A percentile compares a stretch with the other conserved stretches of the same genome.
These are phyloP conservation scores for Toxotes chatareus DNA, from an alignment of 2,113 vertebrate genomes.

Conservation along the genomic window DNA sequence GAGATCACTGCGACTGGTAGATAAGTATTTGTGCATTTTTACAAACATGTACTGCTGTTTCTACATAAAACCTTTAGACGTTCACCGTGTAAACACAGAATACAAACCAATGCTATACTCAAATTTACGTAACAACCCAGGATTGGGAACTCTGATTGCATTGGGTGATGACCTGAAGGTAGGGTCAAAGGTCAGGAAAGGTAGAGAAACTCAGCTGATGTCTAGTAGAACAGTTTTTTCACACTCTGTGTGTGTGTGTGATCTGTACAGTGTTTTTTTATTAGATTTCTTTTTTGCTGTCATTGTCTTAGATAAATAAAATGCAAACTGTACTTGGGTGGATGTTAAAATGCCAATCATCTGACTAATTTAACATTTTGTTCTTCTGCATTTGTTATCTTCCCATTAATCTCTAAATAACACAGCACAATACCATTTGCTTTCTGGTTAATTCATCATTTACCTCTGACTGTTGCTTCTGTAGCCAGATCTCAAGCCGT, in stretches of 20 bases:
- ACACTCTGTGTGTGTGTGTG: too few relatives aligned
- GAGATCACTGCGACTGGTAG: too few relatives aligned
- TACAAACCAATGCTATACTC: too few relatives aligned
- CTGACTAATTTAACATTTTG: not conserved
- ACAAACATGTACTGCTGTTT: too few relatives aligned
- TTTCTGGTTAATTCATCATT: not conserved
- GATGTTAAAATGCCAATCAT: not conserved
- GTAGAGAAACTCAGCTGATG: not conserved
- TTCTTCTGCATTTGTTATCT: not conserved
- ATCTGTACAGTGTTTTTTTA: too few relatives aligned
- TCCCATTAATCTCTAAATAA: not conserved
- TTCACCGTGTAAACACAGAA: too few relatives aligned
- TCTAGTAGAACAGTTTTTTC: too few relatives aligned
- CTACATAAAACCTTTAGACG: not conserved
- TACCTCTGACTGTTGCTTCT: constrained; percentile 3
- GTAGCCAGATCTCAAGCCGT: not conserved
- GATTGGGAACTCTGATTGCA: too few relatives aligned
- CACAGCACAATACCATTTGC: not conserved
- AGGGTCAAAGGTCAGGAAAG: not conserved
- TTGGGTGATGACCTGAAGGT: not conserved
- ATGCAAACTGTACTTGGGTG: not conserved
- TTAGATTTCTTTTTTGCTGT: not conserved
- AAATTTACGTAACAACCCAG: too few relatives aligned
- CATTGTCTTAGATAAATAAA: not conserved
- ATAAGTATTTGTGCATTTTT: too few relatives aligned